Evolutionary conservation across 2,113 vertebrate genomes (phyloP).

Genomic region (Cariama cristata): DNA sequence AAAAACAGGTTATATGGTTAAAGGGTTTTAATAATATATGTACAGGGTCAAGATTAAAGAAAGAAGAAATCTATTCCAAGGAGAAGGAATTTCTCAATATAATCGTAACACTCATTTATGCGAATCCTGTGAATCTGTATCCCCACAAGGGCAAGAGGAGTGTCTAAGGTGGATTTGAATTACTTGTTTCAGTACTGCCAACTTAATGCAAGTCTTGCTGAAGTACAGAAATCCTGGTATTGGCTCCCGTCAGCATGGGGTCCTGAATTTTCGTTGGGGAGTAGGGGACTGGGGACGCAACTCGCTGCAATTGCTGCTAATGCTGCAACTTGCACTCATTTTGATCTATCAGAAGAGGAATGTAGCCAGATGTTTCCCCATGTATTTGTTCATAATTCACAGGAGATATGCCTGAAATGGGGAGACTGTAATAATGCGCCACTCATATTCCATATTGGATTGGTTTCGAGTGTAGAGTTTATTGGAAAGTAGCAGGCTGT

Average conservation of each 20-base stretch:
- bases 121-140: not conserved
- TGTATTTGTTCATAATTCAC: not conserved
- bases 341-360: not conserved
- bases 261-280: not conserved
- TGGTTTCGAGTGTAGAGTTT: not conserved
- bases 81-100: not conserved
- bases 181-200: not conserved
- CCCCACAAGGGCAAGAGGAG: not conserved
- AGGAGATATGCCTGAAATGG: not conserved
- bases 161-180: not conserved
- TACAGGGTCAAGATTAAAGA: not conserved
- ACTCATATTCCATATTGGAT: not conserved
- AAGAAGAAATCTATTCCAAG: not conserved
- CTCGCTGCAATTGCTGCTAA: not conserved
- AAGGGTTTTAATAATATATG: not conserved
- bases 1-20: not conserved
- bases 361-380: not conserved
- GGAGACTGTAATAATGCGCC: not conserved
- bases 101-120: not conserved
- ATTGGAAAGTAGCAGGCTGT: not conserved
- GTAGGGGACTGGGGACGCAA: not conserved
- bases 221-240: not conserved
- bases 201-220: not conserved
- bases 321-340: not conserved
- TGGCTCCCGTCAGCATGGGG: not conserved